Evolutionary conservation across 2,888 invertebrate genomes (phyloP).

Genomic region (Aethes cnicana): DNA sequence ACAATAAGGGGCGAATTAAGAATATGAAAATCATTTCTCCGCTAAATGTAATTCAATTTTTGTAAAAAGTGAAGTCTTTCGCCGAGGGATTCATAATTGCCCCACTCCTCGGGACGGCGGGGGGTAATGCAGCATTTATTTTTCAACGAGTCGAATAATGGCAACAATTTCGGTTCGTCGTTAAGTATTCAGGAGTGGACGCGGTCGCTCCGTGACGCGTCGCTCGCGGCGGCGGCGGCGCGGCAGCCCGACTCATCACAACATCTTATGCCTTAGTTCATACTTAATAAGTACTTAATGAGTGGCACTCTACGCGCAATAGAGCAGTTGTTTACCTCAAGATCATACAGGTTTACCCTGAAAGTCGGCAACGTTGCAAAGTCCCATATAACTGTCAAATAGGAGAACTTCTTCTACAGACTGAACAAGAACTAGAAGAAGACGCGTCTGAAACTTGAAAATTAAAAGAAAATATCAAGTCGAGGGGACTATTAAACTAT

Average conservation of each 20-base stretch:
- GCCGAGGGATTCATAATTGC: constrained; percentile 29
- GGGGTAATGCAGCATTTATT: constrained; percentile 29
- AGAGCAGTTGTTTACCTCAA: no score
- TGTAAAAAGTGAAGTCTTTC: constrained; percentile 25
- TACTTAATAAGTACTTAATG: no score
- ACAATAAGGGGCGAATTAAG: constrained; percentile 12
- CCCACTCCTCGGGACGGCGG: neutral
- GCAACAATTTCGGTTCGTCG: constrained; percentile 15
- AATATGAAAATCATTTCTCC: constrained; percentile 29
- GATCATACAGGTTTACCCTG: no score
- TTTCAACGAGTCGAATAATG: constrained; percentile 26
- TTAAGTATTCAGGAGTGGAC: constrained; percentile 7
- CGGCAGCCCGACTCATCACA: neutral
- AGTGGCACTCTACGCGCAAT: no score
- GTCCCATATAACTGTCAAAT: no score
- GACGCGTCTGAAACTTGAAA: no score
- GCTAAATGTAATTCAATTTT: constrained; percentile 29
- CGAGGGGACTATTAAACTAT: no score
- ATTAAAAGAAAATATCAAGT: no score
- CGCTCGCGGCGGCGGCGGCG: neutral
- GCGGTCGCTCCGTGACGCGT: constrained; percentile 2
- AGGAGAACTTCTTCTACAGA: no score
- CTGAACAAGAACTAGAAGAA: no score
- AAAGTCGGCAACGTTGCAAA: no score
- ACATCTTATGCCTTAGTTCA: neutral